Base-by-base conservation (phyloP, 2,113 vertebrate genomes). In the Mesocricetus auratus region DNA sequence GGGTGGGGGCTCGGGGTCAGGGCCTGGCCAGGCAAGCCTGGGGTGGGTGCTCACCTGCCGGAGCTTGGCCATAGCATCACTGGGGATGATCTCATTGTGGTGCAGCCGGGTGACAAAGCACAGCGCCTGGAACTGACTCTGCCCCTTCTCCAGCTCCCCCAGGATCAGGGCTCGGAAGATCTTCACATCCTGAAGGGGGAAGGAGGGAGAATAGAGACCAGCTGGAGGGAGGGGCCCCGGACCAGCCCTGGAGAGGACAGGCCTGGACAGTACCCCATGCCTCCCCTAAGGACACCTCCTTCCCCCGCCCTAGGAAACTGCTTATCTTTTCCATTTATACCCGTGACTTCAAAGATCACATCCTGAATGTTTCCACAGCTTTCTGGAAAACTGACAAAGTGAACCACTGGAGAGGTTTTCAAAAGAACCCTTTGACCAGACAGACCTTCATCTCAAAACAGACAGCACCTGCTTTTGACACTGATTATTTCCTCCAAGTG, bases 41-140 rank as follows among this genome's bases (percentile, higher is more conserved):
- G 39, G 31, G 93, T 2, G 15, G 66, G 64, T 53, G 15, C 93
- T 95, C 45, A 99, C 99, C 99, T 99, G 99, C 92, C 99, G 98
- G 85, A 99, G 99, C 94, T 99, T 99, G 3, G 99, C 99, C 99
- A 99, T 99, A 69, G 99, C 99, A 96, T 99, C 99, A 1, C 99
- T 99, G 97, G 99, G 99, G 98, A 99, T 99, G 98, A 99, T 99
- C 98, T 99, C 99, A 97, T 99, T 99, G 98, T 97, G 99, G 96
- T 98, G 98, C 71, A 99, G 99, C 85, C 99, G 98, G 0, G 99
- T 99, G 97, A 99, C 89, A 71, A 99, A 99, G 98, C 99, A 99
- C 39, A 99, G 98, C 0, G 99, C 99, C 98, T 99, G 99, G 98
- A 99, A 99, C 98, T 99, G 99, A 98, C 98, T 99, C 98, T 99